Percentiles rank a stretch among this genome's conserved stretches.
These are phyloP conservation scores for Cydia fagiglandana DNA, from an alignment of 1,140 invertebrate species.

Conservation along the genomic window DNA sequence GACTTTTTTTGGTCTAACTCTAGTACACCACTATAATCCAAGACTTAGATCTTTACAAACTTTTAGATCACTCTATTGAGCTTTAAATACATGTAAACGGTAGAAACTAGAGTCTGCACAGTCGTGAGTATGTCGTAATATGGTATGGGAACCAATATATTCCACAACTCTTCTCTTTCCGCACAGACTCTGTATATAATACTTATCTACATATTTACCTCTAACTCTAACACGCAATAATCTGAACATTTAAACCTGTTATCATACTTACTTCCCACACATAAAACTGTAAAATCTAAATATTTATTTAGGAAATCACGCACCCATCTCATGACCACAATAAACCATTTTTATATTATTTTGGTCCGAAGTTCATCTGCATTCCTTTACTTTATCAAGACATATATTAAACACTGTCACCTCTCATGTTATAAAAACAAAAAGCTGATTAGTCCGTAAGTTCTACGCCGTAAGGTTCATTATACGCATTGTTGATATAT, in stretches of 20 bases:
- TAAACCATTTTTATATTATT: slow-evolving; percentile 15
- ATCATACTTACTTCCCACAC: background rate
- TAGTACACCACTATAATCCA: no score
- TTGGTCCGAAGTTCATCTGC: slow-evolving; percentile 9
- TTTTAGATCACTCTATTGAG: no score
- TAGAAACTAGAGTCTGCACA: no score
- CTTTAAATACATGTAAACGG: no score
- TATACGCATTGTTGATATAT: background rate
- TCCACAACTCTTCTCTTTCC: no score
- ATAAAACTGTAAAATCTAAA: background rate
- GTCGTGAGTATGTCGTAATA: no score
- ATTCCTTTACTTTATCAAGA: slow-evolving; percentile 9
- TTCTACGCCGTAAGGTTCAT: background rate
- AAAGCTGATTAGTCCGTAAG: background rate
- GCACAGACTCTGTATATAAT: no score
- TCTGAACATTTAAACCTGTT: background rate
- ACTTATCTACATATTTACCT: no score
- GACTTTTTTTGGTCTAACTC: no score
- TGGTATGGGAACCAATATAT: no score
- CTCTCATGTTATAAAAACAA: background rate
- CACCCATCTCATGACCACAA: background rate
- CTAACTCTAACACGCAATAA: no score
- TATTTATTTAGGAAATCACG: slow-evolving; percentile 3
- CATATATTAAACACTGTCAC: background rate
- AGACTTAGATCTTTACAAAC: no score